phyloP scores from a whole-genome alignment of 1,140 invertebrate genomes.

The Eriosoma lanigerum region DNA sequence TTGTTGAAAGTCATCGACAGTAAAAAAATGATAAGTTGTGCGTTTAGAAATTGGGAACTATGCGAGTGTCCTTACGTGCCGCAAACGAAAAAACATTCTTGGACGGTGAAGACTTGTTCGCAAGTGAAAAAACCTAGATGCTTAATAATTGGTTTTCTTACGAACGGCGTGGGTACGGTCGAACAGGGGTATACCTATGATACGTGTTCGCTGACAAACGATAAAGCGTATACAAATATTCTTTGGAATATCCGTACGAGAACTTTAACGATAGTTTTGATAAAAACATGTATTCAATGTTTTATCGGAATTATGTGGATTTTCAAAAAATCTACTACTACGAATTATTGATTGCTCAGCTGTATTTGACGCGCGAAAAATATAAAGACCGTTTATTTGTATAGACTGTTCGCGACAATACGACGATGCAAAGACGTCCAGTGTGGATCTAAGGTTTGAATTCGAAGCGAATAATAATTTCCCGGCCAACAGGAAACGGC shows the following conservation, averaged over 20 bases:
- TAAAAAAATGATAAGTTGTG: background rate
- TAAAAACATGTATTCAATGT: background rate
- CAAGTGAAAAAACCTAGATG: background rate
- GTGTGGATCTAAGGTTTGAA: background rate
- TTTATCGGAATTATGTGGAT: background rate
- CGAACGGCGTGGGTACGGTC: no score
- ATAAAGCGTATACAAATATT: background rate
- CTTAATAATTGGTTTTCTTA: background rate
- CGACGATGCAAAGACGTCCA: background rate
- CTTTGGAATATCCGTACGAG: background rate
- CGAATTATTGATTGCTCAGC: background rate
- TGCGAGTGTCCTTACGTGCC: background rate
- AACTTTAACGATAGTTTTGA: background rate
- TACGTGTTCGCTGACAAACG: no score
- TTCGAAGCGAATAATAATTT: background rate
- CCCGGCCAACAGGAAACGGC: background rate
- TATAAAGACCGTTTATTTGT: background rate
- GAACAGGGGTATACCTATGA: no score
- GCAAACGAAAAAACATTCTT: background rate
- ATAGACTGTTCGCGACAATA: background rate
- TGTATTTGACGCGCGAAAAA: background rate
- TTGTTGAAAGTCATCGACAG: background rate
- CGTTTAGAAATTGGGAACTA: background rate
- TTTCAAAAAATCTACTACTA: background rate
- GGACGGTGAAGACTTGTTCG: background rate